A percentile compares a stretch with the other conserved stretches of the same genome.
Evolutionary conservation across 2,113 vertebrate species (phyloP).

Genomic region (Hypocryptadius cinnamomeus): DNA sequence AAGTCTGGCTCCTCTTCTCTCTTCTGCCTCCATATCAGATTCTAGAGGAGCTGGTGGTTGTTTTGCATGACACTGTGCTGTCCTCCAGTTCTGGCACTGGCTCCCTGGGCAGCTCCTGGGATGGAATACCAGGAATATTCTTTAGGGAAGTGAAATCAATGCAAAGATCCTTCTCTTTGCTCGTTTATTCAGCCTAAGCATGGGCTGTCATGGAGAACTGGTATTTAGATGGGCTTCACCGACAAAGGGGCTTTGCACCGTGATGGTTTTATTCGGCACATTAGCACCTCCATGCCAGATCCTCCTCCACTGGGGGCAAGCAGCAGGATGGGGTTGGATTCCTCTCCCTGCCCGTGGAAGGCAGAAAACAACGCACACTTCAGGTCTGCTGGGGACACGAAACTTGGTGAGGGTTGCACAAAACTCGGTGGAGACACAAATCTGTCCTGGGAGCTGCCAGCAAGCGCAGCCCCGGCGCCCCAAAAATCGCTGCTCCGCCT

Average conservation of each 20-base stretch:
- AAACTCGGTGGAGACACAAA: not conserved
- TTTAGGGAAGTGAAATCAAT: not conserved
- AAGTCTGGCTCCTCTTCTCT: not conserved
- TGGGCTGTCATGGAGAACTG: not conserved
- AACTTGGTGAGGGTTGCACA: not conserved
- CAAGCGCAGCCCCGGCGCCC: not conserved
- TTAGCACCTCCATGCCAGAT: not conserved
- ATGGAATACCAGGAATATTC: not conserved
- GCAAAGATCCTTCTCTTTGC: not conserved
- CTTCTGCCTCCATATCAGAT: not conserved
- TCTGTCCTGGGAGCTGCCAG: not conserved
- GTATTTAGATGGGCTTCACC: not conserved
- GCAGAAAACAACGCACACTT: not conserved
- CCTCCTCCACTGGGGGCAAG: not conserved
- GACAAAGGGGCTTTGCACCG: not conserved
- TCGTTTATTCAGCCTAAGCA: not conserved
- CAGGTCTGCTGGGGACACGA: fast-evolving
- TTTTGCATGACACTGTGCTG: not conserved
- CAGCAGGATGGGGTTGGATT: not conserved
- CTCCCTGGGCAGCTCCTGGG: not conserved
- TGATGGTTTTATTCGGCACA: not conserved
- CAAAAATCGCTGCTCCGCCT: fast-evolving
- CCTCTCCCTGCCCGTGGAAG: not conserved
- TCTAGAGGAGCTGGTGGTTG: not conserved
- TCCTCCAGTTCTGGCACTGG: fast-evolving